These are phyloP conservation scores for Periophthalmus modestus DNA, from an alignment of 2,113 vertebrate genomes.

Conservation along the genomic window DNA sequence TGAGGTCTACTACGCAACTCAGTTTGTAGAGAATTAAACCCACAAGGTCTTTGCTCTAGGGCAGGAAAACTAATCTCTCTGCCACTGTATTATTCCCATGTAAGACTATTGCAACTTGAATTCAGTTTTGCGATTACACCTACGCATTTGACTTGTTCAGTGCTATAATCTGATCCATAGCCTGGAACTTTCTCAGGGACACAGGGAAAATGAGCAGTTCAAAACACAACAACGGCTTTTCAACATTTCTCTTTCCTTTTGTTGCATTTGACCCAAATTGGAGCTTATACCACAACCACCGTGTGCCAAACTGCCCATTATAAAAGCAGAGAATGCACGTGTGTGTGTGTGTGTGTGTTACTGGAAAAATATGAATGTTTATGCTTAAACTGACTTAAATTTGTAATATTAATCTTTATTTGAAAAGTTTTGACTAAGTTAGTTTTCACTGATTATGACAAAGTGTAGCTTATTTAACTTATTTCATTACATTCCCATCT, in stretches of 20 bases:
- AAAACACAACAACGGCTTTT: constrained; percentile 41
- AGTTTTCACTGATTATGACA: no score
- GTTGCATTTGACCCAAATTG: constrained; percentile 49
- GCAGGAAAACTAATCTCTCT: neutral
- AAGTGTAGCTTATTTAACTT: no score
- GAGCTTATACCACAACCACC: constrained; percentile 30
- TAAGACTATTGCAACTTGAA: neutral
- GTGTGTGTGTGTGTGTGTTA: constrained; percentile 20
- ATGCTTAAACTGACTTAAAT: no score
- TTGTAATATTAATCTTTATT: no score
- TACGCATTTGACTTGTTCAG: neutral
- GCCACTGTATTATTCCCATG: neutral
- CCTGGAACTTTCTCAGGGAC: constrained; percentile 37
- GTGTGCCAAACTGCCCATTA: constrained; percentile 44
- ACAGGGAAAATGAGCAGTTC: constrained; percentile 34
- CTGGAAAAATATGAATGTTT: neutral
- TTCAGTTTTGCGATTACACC: constrained; percentile 16
- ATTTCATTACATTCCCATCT: no score
- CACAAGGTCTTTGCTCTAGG: neutral
- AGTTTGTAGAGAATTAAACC: neutral
- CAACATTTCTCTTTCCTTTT: constrained; percentile 38
- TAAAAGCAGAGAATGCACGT: constrained; percentile 48
- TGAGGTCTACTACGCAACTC: neutral
- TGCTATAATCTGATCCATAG: constrained; percentile 39
- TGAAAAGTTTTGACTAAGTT: no score